Evolutionary conservation across 2,113 vertebrate genomes (phyloP).

Genomic region (Pagrus major): DNA sequence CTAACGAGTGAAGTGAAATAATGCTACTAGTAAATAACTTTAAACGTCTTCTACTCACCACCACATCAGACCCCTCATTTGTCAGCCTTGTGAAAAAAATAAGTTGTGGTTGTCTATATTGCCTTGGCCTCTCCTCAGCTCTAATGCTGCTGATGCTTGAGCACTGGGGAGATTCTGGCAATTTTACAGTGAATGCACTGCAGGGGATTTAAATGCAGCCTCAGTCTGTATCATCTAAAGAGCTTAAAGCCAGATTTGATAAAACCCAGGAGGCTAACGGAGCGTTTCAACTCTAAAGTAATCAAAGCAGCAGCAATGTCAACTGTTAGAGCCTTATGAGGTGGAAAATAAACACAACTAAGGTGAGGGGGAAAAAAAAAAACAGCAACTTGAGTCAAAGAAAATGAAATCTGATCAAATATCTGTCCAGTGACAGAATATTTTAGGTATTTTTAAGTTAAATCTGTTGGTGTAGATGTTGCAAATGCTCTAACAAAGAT

Average conservation of each 20-base stretch:
- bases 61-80: not conserved
- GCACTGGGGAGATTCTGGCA: not conserved
- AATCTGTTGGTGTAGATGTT: not conserved
- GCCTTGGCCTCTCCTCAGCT: not conserved
- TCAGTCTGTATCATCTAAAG: conserved; percentile 11
- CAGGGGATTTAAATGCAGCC: conserved; percentile 42
- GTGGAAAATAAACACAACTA: not conserved
- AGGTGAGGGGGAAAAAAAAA: not conserved
- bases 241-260: conserved; percentile 40
- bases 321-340: not conserved
- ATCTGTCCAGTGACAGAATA: not conserved
- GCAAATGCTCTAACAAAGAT: not conserved
- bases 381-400: not conserved
- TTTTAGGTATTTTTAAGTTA: not conserved
- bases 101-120: not conserved
- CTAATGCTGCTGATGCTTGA: conserved; percentile 26
- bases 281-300: conserved; percentile 11
- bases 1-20: too few relatives aligned
- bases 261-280: conserved; percentile 13
- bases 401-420: conserved; percentile 1
- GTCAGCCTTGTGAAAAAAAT: not conserved
- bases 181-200: conserved; percentile 35
- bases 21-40: not conserved
- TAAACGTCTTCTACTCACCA: not conserved
- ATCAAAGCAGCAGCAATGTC: conserved; percentile 13